Percentiles rank a stretch among this genome's conserved stretches.
These are phyloP conservation scores for Agrilus biguttatus DNA, from an alignment of 2,888 invertebrate species.

Conservation along the genomic window DNA sequence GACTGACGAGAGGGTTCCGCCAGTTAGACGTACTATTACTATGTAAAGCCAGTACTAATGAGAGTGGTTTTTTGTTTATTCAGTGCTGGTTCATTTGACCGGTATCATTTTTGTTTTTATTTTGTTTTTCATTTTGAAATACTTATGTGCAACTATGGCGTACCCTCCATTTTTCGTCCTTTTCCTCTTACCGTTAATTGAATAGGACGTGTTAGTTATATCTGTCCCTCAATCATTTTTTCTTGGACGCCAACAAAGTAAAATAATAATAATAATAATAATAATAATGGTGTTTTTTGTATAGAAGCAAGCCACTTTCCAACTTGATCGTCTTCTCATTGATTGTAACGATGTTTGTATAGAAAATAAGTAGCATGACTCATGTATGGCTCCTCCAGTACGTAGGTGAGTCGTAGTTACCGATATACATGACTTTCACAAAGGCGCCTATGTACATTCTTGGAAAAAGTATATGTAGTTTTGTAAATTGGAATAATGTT, in stretches of 20 bases:
- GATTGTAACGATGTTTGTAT: constrained; percentile 2
- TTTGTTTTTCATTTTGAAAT: no score
- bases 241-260: no score
- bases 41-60: constrained; percentile 8
- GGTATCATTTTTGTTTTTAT: no score
- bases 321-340: constrained; percentile 1
- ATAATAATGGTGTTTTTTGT: no score
- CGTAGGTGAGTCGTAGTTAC: no score
- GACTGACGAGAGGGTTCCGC: constrained; percentile 31
- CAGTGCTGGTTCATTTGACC: neutral
- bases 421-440: neutral
- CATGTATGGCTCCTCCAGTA: constrained; percentile 5
- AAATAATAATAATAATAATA: no score
- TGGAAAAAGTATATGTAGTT: constrained; percentile 20
- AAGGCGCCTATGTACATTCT: constrained; percentile 5
- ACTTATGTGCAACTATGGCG: no score
- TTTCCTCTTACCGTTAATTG: no score
- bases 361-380: constrained; percentile 1
- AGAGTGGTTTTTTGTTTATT: constrained; percentile 1
- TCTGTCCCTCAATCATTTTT: constrained; percentile 19
- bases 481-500: constrained; percentile 58
- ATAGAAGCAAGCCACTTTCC: neutral
- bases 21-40: constrained; percentile 22
- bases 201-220: constrained; percentile 24
- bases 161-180: no score